Base-by-base conservation (phyloP, 2,113 vertebrate genomes). In the Motacilla tschutschensis region DNA sequence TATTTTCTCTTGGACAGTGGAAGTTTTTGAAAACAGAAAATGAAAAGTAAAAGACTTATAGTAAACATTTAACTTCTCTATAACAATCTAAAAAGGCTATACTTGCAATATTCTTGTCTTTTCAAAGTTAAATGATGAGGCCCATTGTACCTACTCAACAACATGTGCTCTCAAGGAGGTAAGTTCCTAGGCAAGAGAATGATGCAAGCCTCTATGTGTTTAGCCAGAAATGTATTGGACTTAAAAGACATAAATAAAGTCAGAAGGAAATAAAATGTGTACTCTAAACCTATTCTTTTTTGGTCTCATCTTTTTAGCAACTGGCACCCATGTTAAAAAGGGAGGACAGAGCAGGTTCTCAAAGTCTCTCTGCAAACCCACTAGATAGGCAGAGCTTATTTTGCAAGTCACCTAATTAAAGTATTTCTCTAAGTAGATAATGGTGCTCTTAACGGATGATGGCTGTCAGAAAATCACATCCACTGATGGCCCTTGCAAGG, bases 21-120 rank as follows among this genome's bases (percentile, higher is more conserved):
- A 91, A 91, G 47, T 35, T 88, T 92, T 65, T 47, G 40, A 47
- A 93, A 86, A 79, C 21, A 57, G 70, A 58, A 62, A 78, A 84
- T 28, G 12, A 83, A 80, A 85, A 58, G 26, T 65, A 54, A 59
- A 78, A 86, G 54, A 66, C 35, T 75, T 71, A 31, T 8, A 71
- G 35, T 65, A 85, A 90, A 60, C 20, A 71, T 67, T 78, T 85
- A 47, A 80, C 26, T 82, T 74, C 28, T 64, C 72, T 51, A 18
- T 72, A 88, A 83, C 10, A 26, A 75, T 31, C 60, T 18, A 46
- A 81, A 87, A 87, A 75, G 54, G 33, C 54, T 47, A 75, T 40
- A 63, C 16, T 76, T 77, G 47, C 36, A 93, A 85, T 48, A 87
- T 59, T 76, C 40, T 44, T 76, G 25, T 72, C 21, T 70, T 88